A percentile compares a stretch with the other conserved stretches of the same genome.
Conservation (phyloP, 1,140 invertebrate species). For the Atopsyche davidsoni region DNA sequence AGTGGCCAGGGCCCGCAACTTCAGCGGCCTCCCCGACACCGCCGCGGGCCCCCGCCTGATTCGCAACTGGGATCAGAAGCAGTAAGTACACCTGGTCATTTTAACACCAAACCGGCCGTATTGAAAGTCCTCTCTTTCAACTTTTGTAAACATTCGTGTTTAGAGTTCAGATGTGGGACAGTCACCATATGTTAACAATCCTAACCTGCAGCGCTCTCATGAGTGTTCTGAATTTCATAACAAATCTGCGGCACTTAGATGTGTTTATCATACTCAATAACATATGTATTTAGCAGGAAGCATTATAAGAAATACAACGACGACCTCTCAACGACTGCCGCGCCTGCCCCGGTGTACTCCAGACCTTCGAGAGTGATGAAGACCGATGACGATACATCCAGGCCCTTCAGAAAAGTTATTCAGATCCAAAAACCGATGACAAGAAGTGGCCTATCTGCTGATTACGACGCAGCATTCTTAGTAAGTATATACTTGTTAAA, state of each 20-base stretch:
- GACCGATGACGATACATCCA: constrained; percentile 9
- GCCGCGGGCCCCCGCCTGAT: not conserved
- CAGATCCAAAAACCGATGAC: constrained; percentile 17
- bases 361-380: constrained; percentile 21
- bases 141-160: too few relatives aligned
- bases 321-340: not conserved
- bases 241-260: too few relatives aligned
- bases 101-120: too few relatives aligned
- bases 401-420: constrained; percentile 10
- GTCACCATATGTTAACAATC: too few relatives aligned
- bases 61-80: constrained; percentile 1
- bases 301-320: constrained; percentile 20
- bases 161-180: too few relatives aligned
- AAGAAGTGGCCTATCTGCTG: constrained; percentile 16
- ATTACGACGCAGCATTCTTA: constrained; percentile 13
- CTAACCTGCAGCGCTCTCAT: too few relatives aligned
- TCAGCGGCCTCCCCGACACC: not conserved
- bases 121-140: too few relatives aligned
- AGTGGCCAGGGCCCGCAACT: constrained; percentile 12
- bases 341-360: constrained; percentile 9
- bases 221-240: too few relatives aligned
- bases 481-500: constrained; percentile 8
- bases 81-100: too few relatives aligned
- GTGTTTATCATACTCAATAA: too few relatives aligned
- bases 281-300: too few relatives aligned